These are phyloP conservation scores for Hippopotamus amphibius DNA, from an alignment of 2,113 vertebrate genomes.

Conservation along the genomic window DNA sequence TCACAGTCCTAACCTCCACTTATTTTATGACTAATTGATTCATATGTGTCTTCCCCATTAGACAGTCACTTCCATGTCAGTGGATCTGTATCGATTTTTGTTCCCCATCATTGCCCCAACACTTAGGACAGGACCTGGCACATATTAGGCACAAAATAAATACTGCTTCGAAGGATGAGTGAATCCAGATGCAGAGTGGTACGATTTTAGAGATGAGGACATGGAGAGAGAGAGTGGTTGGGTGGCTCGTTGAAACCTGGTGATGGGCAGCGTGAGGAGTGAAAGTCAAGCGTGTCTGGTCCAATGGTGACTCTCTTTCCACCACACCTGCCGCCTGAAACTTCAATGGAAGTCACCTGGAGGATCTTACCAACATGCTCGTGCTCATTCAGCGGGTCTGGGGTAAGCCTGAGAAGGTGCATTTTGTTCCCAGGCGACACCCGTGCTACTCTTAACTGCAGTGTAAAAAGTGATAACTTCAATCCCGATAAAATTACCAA, in stretches of 20 bases:
- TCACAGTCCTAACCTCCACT: constrained; percentile 1
- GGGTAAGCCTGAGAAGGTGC: neutral
- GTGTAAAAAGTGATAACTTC: neutral
- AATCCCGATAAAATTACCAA: too few species aligned
- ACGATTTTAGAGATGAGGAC: neutral
- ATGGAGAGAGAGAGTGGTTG: neutral
- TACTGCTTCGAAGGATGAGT: neutral
- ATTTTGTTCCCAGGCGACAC: neutral
- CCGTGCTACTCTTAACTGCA: neutral
- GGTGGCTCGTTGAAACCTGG: neutral
- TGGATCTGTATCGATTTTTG: neutral
- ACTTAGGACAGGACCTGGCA: neutral
- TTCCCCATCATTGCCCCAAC: neutral
- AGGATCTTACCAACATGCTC: neutral
- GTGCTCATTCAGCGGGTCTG: neutral
- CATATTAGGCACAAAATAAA: neutral
- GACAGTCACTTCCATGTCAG: neutral
- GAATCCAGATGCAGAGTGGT: neutral
- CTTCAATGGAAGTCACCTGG: neutral
- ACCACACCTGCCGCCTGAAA: neutral
- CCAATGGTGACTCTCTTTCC: neutral
- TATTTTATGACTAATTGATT: constrained; percentile 35
- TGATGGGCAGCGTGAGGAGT: neutral
- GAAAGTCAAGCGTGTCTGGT: neutral
- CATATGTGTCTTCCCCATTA: neutral